Evolutionary conservation across 2,888 invertebrate species (phyloP).

Genomic region (Biston stratarius): DNA sequence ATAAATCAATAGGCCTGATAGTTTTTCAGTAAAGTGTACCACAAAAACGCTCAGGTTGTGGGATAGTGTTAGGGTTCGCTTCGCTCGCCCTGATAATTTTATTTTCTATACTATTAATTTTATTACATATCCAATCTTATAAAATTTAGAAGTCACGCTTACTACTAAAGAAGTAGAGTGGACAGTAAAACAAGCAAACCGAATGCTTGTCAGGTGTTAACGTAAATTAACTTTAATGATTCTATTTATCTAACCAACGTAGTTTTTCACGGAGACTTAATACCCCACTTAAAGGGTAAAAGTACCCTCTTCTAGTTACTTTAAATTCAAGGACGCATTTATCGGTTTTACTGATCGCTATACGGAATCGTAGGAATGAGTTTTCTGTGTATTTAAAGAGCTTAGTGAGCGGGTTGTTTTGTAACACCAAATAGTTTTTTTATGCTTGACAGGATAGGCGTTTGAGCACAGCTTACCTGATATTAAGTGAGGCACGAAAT

Average conservation of each 20-base stretch:
- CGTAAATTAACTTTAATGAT: constrained; percentile 26
- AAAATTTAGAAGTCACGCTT: no score
- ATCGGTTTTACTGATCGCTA: constrained; percentile 59
- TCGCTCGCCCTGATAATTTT: no score
- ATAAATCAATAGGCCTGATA: no score
- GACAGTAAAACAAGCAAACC: background rate
- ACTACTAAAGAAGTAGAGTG: no score
- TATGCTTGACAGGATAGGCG: no score
- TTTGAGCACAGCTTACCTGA: no score
- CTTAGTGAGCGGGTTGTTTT: constrained; percentile 44
- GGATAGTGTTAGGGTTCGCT: no score
- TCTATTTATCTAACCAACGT: constrained; percentile 28
- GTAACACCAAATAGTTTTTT: background rate
- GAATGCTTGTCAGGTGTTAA: constrained; percentile 1
- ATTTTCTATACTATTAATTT: no score
- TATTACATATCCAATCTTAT: no score
- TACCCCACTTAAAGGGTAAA: constrained; percentile 29
- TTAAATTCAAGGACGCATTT: constrained; percentile 50
- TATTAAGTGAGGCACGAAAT: no score
- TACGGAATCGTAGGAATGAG: constrained; percentile 54
- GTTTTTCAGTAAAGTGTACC: no score
- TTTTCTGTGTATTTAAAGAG: constrained; percentile 68
- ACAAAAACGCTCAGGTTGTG: no score
- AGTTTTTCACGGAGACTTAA: constrained; percentile 31
- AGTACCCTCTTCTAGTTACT: constrained; percentile 49